Base-by-base conservation (phyloP, 2,797 vertebrate genomes). In the Clarias platycephalus region DNA sequence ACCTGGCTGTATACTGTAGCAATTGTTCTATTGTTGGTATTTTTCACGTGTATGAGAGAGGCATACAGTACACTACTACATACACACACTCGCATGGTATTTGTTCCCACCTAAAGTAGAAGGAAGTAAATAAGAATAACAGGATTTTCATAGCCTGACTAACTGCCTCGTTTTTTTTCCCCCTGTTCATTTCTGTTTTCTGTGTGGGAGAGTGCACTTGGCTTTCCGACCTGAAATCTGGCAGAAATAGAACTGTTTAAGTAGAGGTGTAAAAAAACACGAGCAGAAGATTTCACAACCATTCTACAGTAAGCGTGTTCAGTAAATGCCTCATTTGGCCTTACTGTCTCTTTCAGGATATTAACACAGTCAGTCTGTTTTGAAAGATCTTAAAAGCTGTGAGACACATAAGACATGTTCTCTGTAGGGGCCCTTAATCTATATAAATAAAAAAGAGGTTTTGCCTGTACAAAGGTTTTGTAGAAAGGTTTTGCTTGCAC, bases 41-140 rank as follows among this genome's bases (percentile, higher is more conserved):
- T 15, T 28, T 84, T 34, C 58, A 71, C 44, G 28, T 80, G 49
- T 24, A 44, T 68, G 72, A 84, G 31, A 26, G 62, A 67, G 60
- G n/a, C 18, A 66, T 58, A 58, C 31, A 34, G 31, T 34, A 34
- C 77, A 83, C 82, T 85, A 82, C 76, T 63, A 78, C 57, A 49
- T 4, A n/a, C 22, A 20, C 49, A 57, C 53, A 57, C 53, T 20
- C 72, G 34, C 18, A 26, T 57, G 26, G 53, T 8, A 57, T 57
- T 57, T 76, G 26, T 76, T 34, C 7, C 7, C 58, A 40, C 76
- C 34, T 26, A 77, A 77, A 24, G 28, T 28, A 79, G 60, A 79
- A 64, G 7, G 8, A 22, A 78, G n/a, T 62, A 62, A 60, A 78
- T 34, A 40, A 78, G 31, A 62, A 78, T 77, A 22, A 40, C 22